phyloP scores from a whole-genome alignment of 2,113 vertebrate genomes.

The Pygoscelis adeliae region DNA sequence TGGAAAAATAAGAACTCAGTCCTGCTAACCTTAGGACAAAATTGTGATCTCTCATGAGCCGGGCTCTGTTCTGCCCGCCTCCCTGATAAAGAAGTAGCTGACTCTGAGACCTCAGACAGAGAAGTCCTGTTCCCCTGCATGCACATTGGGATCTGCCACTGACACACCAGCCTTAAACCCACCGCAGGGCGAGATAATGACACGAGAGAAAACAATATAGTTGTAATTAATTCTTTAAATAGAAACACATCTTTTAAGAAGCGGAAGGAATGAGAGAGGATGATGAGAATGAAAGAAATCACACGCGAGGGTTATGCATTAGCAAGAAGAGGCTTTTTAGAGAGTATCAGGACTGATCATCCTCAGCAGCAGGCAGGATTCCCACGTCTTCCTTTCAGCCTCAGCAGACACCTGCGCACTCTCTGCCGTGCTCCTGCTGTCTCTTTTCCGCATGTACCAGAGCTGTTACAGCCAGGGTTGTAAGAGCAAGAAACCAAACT shows the following conservation, averaged over 20 bases:
- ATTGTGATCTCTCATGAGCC: neutral
- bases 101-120: neutral
- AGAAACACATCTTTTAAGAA: neutral
- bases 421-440: neutral
- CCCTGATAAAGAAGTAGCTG: neutral
- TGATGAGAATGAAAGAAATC: neutral
- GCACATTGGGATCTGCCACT: neutral
- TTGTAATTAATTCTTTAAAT: neutral
- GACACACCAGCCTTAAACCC: neutral
- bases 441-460: neutral
- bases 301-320: fast-evolving
- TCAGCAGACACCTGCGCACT: neutral
- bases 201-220: fast-evolving
- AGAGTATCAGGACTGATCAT: neutral
- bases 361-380: neutral
- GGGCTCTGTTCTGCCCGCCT: neutral
- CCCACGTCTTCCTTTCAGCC: neutral
- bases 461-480: neutral
- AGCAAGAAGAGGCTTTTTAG: neutral
- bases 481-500: neutral
- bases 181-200: neutral
- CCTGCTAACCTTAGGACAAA: neutral
- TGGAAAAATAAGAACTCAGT: neutral
- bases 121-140: neutral
- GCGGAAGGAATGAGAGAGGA: neutral